Conservation (phyloP, 1,140 invertebrate species). For the Lucilia cuprina region DNA sequence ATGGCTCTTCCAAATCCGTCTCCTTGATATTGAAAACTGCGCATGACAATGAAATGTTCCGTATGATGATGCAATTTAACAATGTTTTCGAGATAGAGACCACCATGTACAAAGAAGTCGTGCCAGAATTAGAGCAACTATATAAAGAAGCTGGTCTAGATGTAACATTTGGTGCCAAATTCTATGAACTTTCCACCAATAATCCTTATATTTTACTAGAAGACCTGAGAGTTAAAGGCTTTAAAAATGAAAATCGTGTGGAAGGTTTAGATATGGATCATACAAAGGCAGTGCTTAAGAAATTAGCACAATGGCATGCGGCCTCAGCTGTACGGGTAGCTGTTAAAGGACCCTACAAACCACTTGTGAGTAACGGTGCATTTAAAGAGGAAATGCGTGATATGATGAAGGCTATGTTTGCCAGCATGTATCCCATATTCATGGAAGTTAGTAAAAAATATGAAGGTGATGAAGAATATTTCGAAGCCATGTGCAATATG, state of each 20-base stretch:
- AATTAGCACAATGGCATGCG: slow-evolving; percentile 68
- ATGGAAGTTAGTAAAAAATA: neutral
- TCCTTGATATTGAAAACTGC: slow-evolving; percentile 50
- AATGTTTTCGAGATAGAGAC: slow-evolving; percentile 49
- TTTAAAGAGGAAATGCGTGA: slow-evolving; percentile 27
- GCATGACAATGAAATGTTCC: slow-evolving; percentile 45
- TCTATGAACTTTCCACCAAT: slow-evolving; percentile 43
- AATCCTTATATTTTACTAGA: slow-evolving; percentile 62
- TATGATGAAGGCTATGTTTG: neutral
- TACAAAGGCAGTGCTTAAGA: slow-evolving; percentile 63
- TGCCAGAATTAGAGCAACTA: slow-evolving; percentile 49
- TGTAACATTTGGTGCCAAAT: slow-evolving; percentile 44
- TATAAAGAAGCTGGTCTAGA: slow-evolving; percentile 52
- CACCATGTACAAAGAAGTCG: slow-evolving; percentile 43
- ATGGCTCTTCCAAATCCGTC: slow-evolving; percentile 42
- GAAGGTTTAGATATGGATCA: slow-evolving; percentile 64
- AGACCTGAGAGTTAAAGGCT: slow-evolving; percentile 65
- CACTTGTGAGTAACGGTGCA: neutral
- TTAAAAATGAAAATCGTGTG: slow-evolving; percentile 65
- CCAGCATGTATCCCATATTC: neutral
- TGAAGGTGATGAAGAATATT: slow-evolving; percentile 13
- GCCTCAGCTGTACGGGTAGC: slow-evolving; percentile 46
- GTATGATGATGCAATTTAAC: slow-evolving; percentile 44
- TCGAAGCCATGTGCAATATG: slow-evolving; percentile 16
- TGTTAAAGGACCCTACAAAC: slow-evolving; percentile 41